phyloP scores from a whole-genome alignment of 2,888 invertebrate genomes.

The Opisthograptis luteolata region DNA sequence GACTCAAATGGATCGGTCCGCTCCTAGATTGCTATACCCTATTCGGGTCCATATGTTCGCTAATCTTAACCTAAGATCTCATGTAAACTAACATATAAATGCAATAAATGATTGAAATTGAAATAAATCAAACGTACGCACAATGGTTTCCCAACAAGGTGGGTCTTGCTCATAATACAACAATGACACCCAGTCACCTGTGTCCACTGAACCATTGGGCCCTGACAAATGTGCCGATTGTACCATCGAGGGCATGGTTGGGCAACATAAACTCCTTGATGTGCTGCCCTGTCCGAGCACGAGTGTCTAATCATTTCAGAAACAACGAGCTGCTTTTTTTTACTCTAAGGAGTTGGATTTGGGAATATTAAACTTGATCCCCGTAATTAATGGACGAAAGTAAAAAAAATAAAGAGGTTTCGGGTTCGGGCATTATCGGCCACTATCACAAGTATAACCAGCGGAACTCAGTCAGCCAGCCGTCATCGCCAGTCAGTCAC shows the following conservation, averaged over 20 bases:
- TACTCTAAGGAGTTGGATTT: too few relatives aligned
- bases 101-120: too few relatives aligned
- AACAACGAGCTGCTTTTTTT: not conserved
- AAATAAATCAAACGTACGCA: not conserved
- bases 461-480: not conserved
- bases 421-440: not conserved
- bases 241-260: slow-evolving; percentile 5
- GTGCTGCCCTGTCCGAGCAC: not conserved
- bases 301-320: too few relatives aligned
- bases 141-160: slow-evolving; percentile 2
- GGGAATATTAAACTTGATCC: too few relatives aligned
- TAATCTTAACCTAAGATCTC: too few relatives aligned
- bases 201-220: slow-evolving; percentile 12
- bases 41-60: too few relatives aligned
- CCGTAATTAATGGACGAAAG: too few relatives aligned
- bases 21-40: too few relatives aligned
- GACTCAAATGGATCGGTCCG: too few relatives aligned
- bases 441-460: not conserved
- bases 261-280: slow-evolving; percentile 11
- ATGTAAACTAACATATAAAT: not conserved
- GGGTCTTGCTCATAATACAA: not conserved
- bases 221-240: slow-evolving; percentile 12
- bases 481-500: slow-evolving; percentile 22
- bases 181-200: slow-evolving; percentile 5
- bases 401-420: too few relatives aligned